phyloP scores from a whole-genome alignment of 2,888 invertebrate species.

The Leptinotarsa peninsularis region DNA sequence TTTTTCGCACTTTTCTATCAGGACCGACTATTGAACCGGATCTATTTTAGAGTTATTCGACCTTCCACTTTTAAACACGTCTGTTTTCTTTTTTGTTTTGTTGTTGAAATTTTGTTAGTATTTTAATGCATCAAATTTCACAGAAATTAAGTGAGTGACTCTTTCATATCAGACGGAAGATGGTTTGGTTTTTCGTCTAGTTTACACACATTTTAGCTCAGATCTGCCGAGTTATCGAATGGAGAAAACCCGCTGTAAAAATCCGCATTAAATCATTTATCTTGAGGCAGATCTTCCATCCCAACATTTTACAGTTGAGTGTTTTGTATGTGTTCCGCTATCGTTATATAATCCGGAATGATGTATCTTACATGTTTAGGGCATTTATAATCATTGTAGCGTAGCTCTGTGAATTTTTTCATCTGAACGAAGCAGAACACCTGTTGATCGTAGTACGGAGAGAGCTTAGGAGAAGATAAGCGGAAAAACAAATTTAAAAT shows the following conservation, averaged over 20 bases:
- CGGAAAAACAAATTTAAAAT: slow-evolving; percentile 23
- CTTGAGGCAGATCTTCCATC: slow-evolving; percentile 44
- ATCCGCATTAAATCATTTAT: slow-evolving; percentile 26
- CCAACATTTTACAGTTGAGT: slow-evolving; percentile 43
- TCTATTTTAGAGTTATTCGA: slow-evolving; percentile 22
- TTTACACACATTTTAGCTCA: slow-evolving; percentile 24
- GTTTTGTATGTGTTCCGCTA: slow-evolving; percentile 38
- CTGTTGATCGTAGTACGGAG: slow-evolving; percentile 25
- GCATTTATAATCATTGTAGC: slow-evolving; percentile 35
- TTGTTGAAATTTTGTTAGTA: slow-evolving; percentile 38
- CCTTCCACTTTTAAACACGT: slow-evolving; percentile 2
- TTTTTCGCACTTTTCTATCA: slow-evolving; percentile 35
- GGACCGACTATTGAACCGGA: slow-evolving; percentile 38
- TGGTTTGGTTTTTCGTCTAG: slow-evolving; percentile 14
- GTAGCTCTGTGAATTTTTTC: slow-evolving; percentile 39
- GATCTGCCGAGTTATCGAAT: slow-evolving; percentile 42
- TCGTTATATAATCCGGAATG: slow-evolving; percentile 37
- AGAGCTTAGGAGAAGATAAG: slow-evolving; percentile 20
- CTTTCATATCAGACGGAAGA: slow-evolving; percentile 28
- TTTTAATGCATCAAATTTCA: slow-evolving; percentile 33
- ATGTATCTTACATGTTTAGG: slow-evolving; percentile 37
- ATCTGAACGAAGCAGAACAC: slow-evolving; percentile 38
- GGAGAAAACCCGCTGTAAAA: slow-evolving; percentile 46
- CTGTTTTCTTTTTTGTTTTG: slow-evolving; percentile 32
- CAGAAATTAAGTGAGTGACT: slow-evolving; percentile 11